Conservation (phyloP, 2,888 invertebrate species). For the Caenorhabditis auriculariae region DNA sequence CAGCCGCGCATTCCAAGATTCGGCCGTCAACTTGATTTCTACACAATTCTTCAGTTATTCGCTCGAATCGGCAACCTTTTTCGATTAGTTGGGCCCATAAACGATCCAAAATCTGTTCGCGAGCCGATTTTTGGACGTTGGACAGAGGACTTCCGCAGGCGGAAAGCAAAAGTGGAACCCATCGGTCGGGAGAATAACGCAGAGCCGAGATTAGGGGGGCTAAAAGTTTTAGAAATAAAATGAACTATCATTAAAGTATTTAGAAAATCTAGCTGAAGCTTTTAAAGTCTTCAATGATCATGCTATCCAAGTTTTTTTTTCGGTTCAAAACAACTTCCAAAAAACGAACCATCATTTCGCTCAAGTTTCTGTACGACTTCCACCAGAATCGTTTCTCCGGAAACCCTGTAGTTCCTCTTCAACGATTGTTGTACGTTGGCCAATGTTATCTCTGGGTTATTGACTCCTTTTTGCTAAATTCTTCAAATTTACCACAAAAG, state of each 20-base stretch:
- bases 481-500: conserved; percentile 2
- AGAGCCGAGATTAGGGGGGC: no score
- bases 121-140: conserved; percentile 22
- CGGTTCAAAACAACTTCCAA: no score
- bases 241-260: no score
- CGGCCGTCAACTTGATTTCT: background rate
- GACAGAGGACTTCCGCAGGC: conserved; percentile 42
- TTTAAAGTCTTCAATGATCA: no score
- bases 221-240: no score
- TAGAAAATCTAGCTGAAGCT: no score
- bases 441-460: conserved; percentile 30
- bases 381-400: conserved; percentile 27
- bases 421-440: conserved; percentile 28
- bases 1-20: conserved; percentile 28
- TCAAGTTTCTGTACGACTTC: conserved; percentile 35
- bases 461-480: background rate
- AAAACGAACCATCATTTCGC: conserved; percentile 12
- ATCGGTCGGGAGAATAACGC: conserved; percentile 18
- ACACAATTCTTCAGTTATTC: no score
- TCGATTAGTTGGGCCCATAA: conserved; percentile 25
- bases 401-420: conserved; percentile 26
- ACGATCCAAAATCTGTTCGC: conserved; percentile 29
- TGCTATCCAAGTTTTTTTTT: no score
- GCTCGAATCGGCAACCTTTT: conserved; percentile 6
- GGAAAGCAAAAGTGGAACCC: conserved; percentile 35